Evolutionary conservation across 2,113 vertebrate species (phyloP), one percentile per base, ranked within the genome.

Genomic region (Cathartes aura): DNA sequence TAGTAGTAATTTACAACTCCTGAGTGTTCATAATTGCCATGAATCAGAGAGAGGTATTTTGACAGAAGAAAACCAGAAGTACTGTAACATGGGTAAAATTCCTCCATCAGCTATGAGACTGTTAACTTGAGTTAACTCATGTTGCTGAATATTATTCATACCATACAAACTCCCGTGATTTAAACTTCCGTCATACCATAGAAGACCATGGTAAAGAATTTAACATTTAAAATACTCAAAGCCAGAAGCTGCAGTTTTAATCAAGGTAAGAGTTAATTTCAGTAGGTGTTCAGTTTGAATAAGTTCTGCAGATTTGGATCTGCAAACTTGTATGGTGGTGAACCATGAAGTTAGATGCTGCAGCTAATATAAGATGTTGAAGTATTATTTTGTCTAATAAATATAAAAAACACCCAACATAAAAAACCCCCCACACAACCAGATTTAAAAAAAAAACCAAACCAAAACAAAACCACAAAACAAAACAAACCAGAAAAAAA

Each of bases 1-100:
- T 90, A 89, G 58, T 22, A 71, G 63, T 27, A 76, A 82, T 82
- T 94, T 88, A 62, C 42, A 91, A 6, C 55, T 92, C 24, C 29
- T 36, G 32, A 52, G 29, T 27, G 32, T 73, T 92, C 81, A n/a
- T 58, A 89, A 71, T 89, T 79, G 36, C 82, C 87, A 32, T 26
- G 92, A 96, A 83, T 76, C 53, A 83, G 64, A 66, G 48, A 43
- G 10, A 93, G 24, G 26, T 84, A 50, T 94, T 95, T 89, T 92
- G 67, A 76, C 45, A 91, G 47, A 90, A 96, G 58, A 96, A 95
- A 90, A 58, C 12, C 40, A 55, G 55, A 75, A 67, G 42, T 82
- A 72, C 15, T 62, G 18, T 50, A 93, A 91, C 18, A 42, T 12
- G 19, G 81, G 56, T 68, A 81, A 76, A 95, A 89, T 74, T 50